Evolutionary conservation across 2,888 invertebrate genomes (phyloP).

Genomic region (Drosophila formosana): DNA sequence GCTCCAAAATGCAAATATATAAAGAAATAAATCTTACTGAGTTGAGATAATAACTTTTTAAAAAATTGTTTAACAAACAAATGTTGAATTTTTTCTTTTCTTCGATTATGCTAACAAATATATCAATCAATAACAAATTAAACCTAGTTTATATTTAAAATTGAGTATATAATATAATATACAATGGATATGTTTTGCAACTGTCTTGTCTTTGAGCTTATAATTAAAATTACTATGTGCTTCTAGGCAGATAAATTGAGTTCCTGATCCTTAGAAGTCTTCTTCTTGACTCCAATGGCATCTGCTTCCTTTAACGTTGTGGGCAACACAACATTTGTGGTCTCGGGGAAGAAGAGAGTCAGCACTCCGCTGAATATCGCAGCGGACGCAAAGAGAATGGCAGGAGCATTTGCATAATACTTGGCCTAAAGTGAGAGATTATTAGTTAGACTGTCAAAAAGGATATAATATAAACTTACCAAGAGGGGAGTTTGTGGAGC

Average conservation of each 20-base stretch:
- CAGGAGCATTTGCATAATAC: conserved; percentile 85
- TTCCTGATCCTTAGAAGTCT: conserved; percentile 50
- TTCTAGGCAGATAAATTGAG: conserved; percentile 29
- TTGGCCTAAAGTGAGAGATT: conserved; percentile 65
- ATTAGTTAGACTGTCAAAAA: not conserved
- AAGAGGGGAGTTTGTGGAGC: conserved; percentile 90
- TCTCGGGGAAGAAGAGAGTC: conserved; percentile 88
- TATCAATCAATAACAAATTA: no score
- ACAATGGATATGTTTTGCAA: conserved; percentile 62
- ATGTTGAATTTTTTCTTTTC: no score
- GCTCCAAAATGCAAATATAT: not conserved
- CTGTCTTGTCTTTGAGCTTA: conserved; percentile 40
- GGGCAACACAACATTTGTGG: conserved; percentile 87
- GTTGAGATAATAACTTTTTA: not conserved
- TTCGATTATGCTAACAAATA: no score
- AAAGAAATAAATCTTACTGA: not conserved
- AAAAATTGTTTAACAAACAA: not conserved
- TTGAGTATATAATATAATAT: conserved; percentile 3
- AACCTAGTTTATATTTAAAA: not conserved
- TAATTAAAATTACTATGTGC: conserved; percentile 14
- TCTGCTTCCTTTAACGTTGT: conserved; percentile 88
- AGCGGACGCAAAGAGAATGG: conserved; percentile 87
- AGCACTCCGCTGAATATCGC: conserved; percentile 87
- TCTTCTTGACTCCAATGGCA: conserved; percentile 82
- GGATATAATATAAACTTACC: conserved; percentile 51